Evolutionary conservation across 2,888 invertebrate species (phyloP).

Genomic region (Epinotia bilunana): DNA sequence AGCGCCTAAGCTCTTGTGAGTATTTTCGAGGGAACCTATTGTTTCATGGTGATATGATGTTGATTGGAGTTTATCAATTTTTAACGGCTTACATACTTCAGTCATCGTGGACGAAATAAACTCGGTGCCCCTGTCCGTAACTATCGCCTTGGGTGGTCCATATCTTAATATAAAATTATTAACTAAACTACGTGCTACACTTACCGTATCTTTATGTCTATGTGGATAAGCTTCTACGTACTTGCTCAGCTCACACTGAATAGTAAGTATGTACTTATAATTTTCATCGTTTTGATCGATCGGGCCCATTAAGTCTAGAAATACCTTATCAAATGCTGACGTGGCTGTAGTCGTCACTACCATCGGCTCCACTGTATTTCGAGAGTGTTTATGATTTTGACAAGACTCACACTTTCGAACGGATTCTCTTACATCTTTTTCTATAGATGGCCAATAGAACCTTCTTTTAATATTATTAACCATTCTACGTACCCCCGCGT

Average conservation of each 20-base stretch:
- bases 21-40: constrained; percentile 5
- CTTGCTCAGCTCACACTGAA: too few species aligned
- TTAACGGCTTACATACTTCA: constrained; percentile 5
- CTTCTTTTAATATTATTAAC: constrained; percentile 11
- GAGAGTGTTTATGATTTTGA: neutral
- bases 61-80: constrained; percentile 11
- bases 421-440: neutral
- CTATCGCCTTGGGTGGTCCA: neutral
- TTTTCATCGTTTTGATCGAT: neutral
- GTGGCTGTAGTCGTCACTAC: neutral
- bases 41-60: constrained; percentile 21
- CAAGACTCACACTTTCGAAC: neutral
- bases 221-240: too few species aligned
- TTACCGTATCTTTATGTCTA: too few species aligned
- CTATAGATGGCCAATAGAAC: neutral
- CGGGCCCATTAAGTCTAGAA: constrained; percentile 6
- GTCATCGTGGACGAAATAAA: neutral
- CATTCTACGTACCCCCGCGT: constrained; percentile 31
- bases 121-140: constrained; percentile 13
- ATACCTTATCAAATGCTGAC: neutral
- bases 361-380: neutral
- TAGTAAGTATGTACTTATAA: too few species aligned
- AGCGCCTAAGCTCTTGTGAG: neutral
- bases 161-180: too few species aligned
- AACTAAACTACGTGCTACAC: too few species aligned